Evolutionary conservation across 2,888 invertebrate genomes (phyloP).

Genomic region (Mythimna lalbum): DNA sequence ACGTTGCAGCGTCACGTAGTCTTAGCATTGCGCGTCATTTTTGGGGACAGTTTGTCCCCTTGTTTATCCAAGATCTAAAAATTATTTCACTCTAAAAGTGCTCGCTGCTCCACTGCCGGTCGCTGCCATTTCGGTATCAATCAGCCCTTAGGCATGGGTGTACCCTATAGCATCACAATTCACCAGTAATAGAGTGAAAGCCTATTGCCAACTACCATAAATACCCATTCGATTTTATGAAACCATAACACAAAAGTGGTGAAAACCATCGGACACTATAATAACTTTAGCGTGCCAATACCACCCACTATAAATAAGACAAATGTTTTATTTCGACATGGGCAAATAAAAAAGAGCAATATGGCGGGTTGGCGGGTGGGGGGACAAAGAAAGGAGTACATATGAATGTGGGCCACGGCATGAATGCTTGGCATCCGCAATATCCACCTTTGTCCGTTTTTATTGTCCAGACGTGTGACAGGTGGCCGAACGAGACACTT

Average conservation of each 20-base stretch:
- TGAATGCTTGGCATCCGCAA: conserved; percentile 60
- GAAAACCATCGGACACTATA: conserved; percentile 7
- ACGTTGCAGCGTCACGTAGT: too few relatives aligned
- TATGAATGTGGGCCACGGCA: conserved; percentile 47
- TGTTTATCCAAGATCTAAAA: too few relatives aligned
- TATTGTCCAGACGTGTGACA: conserved; percentile 59
- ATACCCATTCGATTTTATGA: conserved; percentile 4
- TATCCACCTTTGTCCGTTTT: conserved; percentile 58
- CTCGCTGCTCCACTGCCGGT: too few relatives aligned
- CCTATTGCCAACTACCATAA: background rate
- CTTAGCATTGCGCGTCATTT: too few relatives aligned
- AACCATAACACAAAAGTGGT: conserved; percentile 7
- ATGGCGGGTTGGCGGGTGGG: conserved; percentile 12
- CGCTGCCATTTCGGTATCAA: too few relatives aligned
- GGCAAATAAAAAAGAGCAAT: conserved; percentile 45
- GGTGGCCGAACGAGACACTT: conserved; percentile 41
- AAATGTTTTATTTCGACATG: conserved; percentile 58
- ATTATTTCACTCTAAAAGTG: too few relatives aligned
- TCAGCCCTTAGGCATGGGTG: too few relatives aligned
- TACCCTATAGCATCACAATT: too few relatives aligned
- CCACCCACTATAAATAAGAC: conserved; percentile 53
- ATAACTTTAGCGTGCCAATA: conserved; percentile 36
- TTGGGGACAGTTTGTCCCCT: too few relatives aligned
- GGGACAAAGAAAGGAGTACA: conserved; percentile 41
- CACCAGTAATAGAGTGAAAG: background rate